These are phyloP conservation scores for Alethe castanea DNA, from an alignment of 2,113 vertebrate genomes.

Conservation along the genomic window DNA sequence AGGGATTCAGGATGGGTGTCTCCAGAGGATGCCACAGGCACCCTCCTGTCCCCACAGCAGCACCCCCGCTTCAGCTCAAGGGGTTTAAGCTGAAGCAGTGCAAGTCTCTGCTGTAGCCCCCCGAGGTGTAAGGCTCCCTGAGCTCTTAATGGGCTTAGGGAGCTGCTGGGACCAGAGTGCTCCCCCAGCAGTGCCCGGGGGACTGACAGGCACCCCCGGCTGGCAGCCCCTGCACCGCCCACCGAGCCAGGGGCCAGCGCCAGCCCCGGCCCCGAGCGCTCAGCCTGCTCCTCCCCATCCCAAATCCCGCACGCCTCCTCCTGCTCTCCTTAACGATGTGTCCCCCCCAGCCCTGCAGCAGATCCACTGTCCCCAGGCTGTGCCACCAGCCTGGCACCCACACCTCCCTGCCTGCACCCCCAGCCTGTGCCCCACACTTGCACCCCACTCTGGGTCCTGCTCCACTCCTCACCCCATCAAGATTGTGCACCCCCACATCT, in stretches of 20 bases:
- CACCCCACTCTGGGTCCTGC: not conserved
- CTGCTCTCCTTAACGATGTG: fast-evolving
- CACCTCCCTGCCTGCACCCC: not conserved
- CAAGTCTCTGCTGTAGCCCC: conserved; percentile 43
- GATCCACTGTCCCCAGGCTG: not conserved
- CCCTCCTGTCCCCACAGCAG: fast-evolving
- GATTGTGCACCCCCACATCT: fast-evolving
- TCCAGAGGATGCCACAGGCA: fast-evolving
- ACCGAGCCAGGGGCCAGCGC: fast-evolving
- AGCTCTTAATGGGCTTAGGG: conserved; percentile 40
- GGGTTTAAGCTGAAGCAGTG: conserved; percentile 1
- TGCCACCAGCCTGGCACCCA: not conserved
- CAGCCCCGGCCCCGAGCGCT: not conserved
- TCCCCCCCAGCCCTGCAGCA: not conserved
- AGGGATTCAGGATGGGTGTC: fast-evolving
- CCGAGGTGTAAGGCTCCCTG: conserved; percentile 23
- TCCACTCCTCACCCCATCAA: not conserved
- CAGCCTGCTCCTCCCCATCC: not conserved
- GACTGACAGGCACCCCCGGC: not conserved
- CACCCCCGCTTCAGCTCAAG: not conserved
- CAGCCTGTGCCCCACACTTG: not conserved
- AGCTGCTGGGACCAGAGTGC: not conserved
- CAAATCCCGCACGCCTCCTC: not conserved
- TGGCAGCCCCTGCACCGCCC: not conserved
- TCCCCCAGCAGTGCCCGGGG: not conserved